These are phyloP conservation scores for Cotesia congregata DNA, from an alignment of 2,888 invertebrate genomes.

Conservation along the genomic window DNA sequence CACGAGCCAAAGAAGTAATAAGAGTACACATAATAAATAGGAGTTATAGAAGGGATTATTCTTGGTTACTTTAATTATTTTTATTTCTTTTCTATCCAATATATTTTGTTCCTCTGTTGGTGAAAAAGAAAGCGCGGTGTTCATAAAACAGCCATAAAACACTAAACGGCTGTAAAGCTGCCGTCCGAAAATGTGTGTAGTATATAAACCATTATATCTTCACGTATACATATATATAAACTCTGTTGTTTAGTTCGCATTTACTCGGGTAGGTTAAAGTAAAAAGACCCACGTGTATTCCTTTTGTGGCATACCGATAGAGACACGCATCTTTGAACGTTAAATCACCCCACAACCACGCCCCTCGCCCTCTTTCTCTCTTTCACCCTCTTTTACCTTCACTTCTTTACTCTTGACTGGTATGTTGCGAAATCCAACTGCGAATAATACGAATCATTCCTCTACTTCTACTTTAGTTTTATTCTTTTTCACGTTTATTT, in stretches of 20 bases:
- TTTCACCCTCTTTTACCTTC: constrained; percentile 35
- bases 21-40: not conserved
- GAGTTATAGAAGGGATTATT: not conserved
- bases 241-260: constrained; percentile 18
- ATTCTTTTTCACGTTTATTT: not conserved
- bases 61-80: not conserved
- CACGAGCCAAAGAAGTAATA: not conserved
- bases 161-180: constrained; percentile 71
- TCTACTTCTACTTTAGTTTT: constrained; percentile 13
- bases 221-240: constrained; percentile 13
- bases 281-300: constrained; percentile 38
- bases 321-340: constrained; percentile 65
- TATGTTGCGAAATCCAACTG: constrained; percentile 20
- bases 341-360: constrained; percentile 67
- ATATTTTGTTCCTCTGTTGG: constrained; percentile 1
- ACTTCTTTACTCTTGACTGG: constrained; percentile 17
- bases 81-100: not conserved
- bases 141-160: constrained; percentile 70
- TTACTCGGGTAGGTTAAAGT: not conserved
- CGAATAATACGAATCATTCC: not conserved
- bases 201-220: constrained; percentile 1
- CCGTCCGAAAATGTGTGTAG: constrained; percentile 61
- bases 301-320: constrained; percentile 55
- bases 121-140: constrained; percentile 54
- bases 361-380: constrained; percentile 52